Evolutionary conservation across 2,113 vertebrate genomes (phyloP), one percentile per base, ranked within the genome.

Genomic region (Melozone crissalis): DNA sequence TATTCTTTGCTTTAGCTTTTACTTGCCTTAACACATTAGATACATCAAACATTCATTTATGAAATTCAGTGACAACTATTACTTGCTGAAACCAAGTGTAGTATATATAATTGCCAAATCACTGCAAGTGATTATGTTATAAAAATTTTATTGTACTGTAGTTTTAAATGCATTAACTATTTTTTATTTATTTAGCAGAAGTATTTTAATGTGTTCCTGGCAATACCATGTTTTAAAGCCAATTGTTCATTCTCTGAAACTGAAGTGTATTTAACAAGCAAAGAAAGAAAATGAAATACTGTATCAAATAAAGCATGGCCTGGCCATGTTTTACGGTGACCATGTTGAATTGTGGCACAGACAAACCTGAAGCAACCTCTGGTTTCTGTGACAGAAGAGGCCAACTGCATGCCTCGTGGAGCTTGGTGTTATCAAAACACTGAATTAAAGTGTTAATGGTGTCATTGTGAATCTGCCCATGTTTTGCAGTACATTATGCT

Each of bases 361-460:
- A 20, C 72, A 82, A 86, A 93, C 72, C 74, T 76, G 55, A 78
- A 73, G 49, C 43, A 90, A 24, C 15, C 78, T 68, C 37, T 88
- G 76, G 77, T 65, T 90, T 90, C 59, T 43, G 1, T 98, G 96
- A 96, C 87, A 95, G 95, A 92, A 94, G 87, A 84, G 91, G 91
- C 95, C 97, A 98, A 97, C 95, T 97, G 97, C 95, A 72, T 96
- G 96, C 95, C 86, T 92, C 2, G 3, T 93, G 89, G 84, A 95
- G 72, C 93, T 97, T 90, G 79, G 85, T 95, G 79, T 95, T 96
- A 97, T 96, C 91, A 97, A 96, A 97, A 94, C 95, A 97, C 73
- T 93, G 93, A 95, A 95, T 97, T 97, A 91, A 96, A 96, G 85
- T 85, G 97, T 97, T 98, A 98, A 97, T 97, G 93, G 95, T 93